Evolutionary conservation across 2,113 vertebrate genomes (phyloP), one percentile per base, ranked within the genome.

Genomic region (Rhombomys opimus): DNA sequence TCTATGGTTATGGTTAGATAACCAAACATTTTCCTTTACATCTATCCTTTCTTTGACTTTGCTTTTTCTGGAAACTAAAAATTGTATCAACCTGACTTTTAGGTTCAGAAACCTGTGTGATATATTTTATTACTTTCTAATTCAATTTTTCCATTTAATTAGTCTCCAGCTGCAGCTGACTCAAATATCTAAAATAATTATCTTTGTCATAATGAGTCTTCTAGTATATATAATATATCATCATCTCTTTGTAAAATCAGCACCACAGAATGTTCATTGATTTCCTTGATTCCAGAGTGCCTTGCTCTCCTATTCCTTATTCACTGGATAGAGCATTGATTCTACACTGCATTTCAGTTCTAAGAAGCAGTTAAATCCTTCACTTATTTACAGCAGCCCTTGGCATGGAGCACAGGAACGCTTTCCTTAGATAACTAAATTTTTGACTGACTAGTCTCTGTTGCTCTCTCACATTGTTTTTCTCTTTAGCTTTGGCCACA

Each of bases 141-240:
- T 86, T 95, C 75, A 87, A 15, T 25, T 70, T 93, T 65, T 94
- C 82, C 22, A 54, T 87, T 93, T 8, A 77, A 20, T 84, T 94
- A 59, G 63, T 90, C 68, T 54, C 63, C n/a, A 59, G 30, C 80
- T 90, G 70, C 70, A 59, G 38, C n/a, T 84, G 80, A 82, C 46
- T 92, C 89, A 73, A 80, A 38, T 87, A 87, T 63, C 54, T 73
- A 90, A 87, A 77, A 77, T 72, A 77, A 25, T 70, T 32, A 12
- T 82, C 68, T 73, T 20, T 87, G 50, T 35, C 46, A 25, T 30
- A 68, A 8, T 72, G 78, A 35, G 25, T 46, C 7, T 30, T n/a
- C n/a, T 84, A 22, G 22, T 38, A 13, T 7, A 52, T 38, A 13
- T 8, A 54, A 32, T 54, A 78, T 80, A 80, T 18, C 17, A 46